Evolutionary conservation across 2,888 invertebrate genomes (phyloP).

Genomic region (Machimus rusticus): DNA sequence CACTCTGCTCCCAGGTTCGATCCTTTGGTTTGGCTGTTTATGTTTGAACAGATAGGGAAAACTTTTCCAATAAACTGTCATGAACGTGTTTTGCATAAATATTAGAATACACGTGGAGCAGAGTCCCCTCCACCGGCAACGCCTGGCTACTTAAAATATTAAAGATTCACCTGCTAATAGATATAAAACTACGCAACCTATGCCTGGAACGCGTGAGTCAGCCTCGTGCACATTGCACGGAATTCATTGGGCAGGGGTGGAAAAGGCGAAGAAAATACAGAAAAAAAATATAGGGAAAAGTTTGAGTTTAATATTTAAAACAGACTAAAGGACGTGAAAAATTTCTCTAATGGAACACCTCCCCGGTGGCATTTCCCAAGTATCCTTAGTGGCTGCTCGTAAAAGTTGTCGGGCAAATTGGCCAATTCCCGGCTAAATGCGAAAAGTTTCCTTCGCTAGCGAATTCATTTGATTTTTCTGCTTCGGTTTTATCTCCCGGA

Average conservation of each 20-base stretch:
- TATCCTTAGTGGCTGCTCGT: not conserved
- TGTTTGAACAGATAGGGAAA: not conserved
- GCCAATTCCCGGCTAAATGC: not conserved
- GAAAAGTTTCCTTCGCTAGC: not conserved
- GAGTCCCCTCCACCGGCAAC: not conserved
- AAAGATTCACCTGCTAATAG: slow-evolving; percentile 12
- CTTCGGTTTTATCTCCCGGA: not conserved
- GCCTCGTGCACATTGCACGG: not conserved
- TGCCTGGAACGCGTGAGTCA: not conserved
- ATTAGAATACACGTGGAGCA: not conserved
- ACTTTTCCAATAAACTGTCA: slow-evolving; percentile 35
- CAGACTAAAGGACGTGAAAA: slow-evolving; percentile 22
- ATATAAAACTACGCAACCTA: slow-evolving; percentile 14
- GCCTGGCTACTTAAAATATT: slow-evolving; percentile 17
- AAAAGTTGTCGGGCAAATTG: not conserved
- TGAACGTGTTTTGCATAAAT: slow-evolving; percentile 34
- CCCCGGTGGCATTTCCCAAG: not conserved
- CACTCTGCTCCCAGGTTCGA: not conserved
- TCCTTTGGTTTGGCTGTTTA: not conserved
- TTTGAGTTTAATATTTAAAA: slow-evolving; percentile 29
- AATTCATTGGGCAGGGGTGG: not conserved
- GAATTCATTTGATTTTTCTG: not conserved
- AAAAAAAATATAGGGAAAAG: not conserved
- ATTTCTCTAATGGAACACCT: slow-evolving; percentile 6
- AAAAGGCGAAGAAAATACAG: not conserved